These are phyloP conservation scores for Leptestheria dahalacensis DNA, from an alignment of 1,140 invertebrate species.

Conservation along the genomic window DNA sequence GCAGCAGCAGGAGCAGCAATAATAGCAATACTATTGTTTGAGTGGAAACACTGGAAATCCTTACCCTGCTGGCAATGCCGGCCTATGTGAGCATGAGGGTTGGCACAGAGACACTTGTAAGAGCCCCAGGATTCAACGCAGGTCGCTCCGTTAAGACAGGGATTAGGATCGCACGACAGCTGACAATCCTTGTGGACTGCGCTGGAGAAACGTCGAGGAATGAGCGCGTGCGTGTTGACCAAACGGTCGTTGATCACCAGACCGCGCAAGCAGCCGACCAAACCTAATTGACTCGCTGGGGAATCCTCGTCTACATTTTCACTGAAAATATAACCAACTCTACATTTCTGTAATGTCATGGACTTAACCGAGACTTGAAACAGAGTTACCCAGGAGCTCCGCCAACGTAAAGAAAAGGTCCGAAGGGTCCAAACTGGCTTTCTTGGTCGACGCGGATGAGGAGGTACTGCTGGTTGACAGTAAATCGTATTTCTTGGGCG, in stretches of 20 bases:
- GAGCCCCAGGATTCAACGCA: constrained; percentile 86
- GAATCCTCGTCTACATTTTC: constrained; percentile 45
- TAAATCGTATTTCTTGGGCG: constrained; percentile 81
- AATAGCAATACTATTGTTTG: constrained; percentile 30
- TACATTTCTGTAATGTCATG: no score
- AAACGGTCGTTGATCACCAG: constrained; percentile 80
- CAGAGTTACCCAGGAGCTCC: constrained; percentile 64
- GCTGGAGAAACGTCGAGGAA: constrained; percentile 76
- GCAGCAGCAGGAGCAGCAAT: constrained; percentile 3
- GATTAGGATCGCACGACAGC: constrained; percentile 81
- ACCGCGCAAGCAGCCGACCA: constrained; percentile 84
- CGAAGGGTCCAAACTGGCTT: constrained; percentile 78
- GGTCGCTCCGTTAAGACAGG: constrained; percentile 74
- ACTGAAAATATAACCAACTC: no score
- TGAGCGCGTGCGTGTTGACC: constrained; percentile 76
- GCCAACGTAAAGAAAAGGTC: constrained; percentile 81
- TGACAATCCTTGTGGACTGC: constrained; percentile 75
- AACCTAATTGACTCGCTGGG: constrained; percentile 64
- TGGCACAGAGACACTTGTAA: constrained; percentile 55
- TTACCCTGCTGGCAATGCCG: constrained; percentile 76
- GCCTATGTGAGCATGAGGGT: constrained; percentile 78
- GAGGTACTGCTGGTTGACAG: constrained; percentile 72
- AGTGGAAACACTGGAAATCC: no score
- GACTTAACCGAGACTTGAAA: no score
- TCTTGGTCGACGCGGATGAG: constrained; percentile 70